phyloP scores from a whole-genome alignment of 2,797 vertebrate genomes.

The Spheniscus humboldti region DNA sequence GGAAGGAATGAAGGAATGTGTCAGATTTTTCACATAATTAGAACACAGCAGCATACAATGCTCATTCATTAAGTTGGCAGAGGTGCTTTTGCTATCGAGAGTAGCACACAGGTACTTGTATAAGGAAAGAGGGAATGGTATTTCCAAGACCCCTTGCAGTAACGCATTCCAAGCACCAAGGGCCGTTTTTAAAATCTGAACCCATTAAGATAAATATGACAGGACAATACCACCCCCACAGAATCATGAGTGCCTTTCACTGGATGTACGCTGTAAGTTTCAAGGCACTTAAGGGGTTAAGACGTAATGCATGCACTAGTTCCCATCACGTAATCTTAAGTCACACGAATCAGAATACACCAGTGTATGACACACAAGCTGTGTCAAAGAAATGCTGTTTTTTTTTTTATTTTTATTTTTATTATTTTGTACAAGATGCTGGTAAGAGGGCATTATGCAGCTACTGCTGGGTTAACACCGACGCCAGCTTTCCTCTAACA shows the following conservation, averaged over 20 bases:
- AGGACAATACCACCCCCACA: constrained; percentile 72
- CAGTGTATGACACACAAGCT: constrained; percentile 72
- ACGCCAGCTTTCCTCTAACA: constrained; percentile 60
- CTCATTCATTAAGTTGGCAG: constrained; percentile 61
- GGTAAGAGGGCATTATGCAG: constrained; percentile 77
- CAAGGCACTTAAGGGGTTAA: constrained; percentile 83
- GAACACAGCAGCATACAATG: constrained; percentile 64
- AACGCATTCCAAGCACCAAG: constrained; percentile 68
- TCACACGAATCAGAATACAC: constrained; percentile 75
- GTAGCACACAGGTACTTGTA: constrained; percentile 53
- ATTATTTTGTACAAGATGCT: constrained; percentile 70
- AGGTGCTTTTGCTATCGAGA: constrained; percentile 50
- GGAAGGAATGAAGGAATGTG: constrained; percentile 74
- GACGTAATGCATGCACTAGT: constrained; percentile 78
- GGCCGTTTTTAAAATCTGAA: constrained; percentile 65
- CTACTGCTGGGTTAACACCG: constrained; percentile 72
- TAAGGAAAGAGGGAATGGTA: constrained; percentile 58
- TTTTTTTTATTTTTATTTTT: constrained; percentile 18
- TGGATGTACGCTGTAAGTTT: constrained; percentile 72
- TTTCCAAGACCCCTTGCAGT: constrained; percentile 59
- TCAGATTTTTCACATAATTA: constrained; percentile 63
- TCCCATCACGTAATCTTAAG: constrained; percentile 71
- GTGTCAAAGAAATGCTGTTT: constrained; percentile 70
- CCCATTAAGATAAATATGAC: constrained; percentile 68
- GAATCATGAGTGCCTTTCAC: constrained; percentile 76